Evolutionary conservation across 2,888 invertebrate species (phyloP).

Genomic region (Anagyrus pseudococci): DNA sequence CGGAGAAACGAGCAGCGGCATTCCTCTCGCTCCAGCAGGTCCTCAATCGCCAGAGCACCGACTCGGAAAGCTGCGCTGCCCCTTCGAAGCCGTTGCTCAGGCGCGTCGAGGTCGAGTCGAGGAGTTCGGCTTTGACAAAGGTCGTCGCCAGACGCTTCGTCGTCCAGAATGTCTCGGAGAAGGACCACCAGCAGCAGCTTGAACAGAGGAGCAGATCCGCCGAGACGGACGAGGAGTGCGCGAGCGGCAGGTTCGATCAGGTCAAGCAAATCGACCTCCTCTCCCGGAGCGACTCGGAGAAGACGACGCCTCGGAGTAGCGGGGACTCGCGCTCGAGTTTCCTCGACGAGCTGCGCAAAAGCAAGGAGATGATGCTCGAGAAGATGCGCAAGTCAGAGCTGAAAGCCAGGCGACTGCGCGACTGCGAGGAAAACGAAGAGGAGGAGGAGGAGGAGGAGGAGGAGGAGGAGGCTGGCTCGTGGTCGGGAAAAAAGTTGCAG

Average conservation of each 20-base stretch:
- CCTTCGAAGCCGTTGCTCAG: conserved; percentile 13
- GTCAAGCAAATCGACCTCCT: conserved; percentile 54
- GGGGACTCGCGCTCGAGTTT: conserved; percentile 34
- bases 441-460: not conserved
- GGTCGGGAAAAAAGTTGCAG: conserved; percentile 20
- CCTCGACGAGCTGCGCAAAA: conserved; percentile 46
- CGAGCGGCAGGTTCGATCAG: conserved; percentile 49
- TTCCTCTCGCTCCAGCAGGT: conserved; percentile 27
- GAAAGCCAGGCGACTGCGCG: not conserved
- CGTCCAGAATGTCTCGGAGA: conserved; percentile 56
- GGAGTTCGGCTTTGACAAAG: conserved; percentile 44
- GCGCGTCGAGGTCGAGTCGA: conserved; percentile 17
- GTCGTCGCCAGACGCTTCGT: conserved; percentile 54
- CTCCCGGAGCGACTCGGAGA: conserved; percentile 53
- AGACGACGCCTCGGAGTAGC: conserved; percentile 42
- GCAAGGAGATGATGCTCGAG: conserved; percentile 49
- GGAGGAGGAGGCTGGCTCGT: not conserved
- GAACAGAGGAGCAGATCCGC: conserved; percentile 45
- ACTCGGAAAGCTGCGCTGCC: conserved; percentile 1
- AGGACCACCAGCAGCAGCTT: conserved; percentile 53
- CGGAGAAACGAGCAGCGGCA: conserved; percentile 28
- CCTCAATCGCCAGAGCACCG: conserved; percentile 21
- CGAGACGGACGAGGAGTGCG: conserved; percentile 44
- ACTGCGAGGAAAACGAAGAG: not conserved
- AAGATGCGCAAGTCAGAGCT: conserved; percentile 44